phyloP scores from a whole-genome alignment of 2,113 vertebrate species.

The Chaetura pelagica region DNA sequence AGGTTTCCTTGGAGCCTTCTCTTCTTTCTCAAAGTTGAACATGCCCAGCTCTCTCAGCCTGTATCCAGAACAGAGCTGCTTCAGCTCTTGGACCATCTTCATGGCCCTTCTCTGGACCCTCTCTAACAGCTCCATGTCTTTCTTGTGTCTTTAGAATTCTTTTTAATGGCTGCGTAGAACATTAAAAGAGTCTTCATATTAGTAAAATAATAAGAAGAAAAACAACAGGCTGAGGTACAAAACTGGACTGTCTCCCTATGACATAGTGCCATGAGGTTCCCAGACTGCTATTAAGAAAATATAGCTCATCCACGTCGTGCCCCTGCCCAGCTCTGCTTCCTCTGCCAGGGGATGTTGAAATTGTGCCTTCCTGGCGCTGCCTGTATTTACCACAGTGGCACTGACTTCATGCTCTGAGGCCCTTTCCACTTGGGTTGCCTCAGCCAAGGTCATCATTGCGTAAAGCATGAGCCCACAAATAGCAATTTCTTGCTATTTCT shows the following conservation, averaged over 20 bases:
- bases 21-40: no score
- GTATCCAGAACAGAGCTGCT: no score
- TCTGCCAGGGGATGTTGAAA: slow-evolving; percentile 68
- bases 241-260: slow-evolving; percentile 19
- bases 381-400: slow-evolving; percentile 73
- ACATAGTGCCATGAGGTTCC: slow-evolving; percentile 33
- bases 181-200: background rate
- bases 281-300: slow-evolving; percentile 68
- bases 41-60: no score
- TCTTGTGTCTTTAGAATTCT: background rate
- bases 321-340: slow-evolving; percentile 49
- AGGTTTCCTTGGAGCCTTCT: no score
- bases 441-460: slow-evolving; percentile 76
- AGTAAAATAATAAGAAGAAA: background rate
- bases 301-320: background rate
- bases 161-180: background rate
- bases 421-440: slow-evolving; percentile 69
- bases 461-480: slow-evolving; percentile 70
- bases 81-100: no score
- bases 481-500: slow-evolving; percentile 66
- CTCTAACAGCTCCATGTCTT: no score
- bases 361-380: slow-evolving; percentile 52
- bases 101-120: no score
- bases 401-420: slow-evolving; percentile 64
- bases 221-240: background rate